Evolutionary conservation across 2,888 invertebrate genomes (phyloP), one percentile per base, ranked within the genome.

Genomic region (Unio pictorum): DNA sequence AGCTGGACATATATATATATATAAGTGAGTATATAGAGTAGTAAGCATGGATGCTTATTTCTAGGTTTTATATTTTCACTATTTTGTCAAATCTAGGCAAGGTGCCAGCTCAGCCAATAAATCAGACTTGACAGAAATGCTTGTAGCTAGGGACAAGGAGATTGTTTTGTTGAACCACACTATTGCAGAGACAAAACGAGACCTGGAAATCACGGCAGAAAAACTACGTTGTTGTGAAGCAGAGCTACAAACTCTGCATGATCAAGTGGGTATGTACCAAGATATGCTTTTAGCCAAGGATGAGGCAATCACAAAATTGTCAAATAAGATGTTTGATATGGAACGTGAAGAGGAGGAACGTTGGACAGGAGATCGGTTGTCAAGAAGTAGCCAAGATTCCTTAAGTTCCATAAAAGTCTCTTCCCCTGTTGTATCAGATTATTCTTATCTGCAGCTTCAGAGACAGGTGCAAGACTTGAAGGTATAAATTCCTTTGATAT

Each of bases 201-300:
- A 86, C 64, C 81, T 80, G 66, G 73, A 72, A 26, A 28, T 69
- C 45, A 67, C 77, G 8, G 73, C 68, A 26, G 81, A 83, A 64
- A 76, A 81, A 66, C 45, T 78, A 20, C 81, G 79, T 85, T 86
- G 68, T 64, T 63, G 60, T 26, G 87, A 88, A 64, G 71, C 78
- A n/a, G 88, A 89, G 34, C 78, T 87, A 17, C 72, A 79, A 34
- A 78, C 84, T 15, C 68, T 84, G 23, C 68, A 78, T 45, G 87
- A 89, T 11, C 85, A 89, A 64, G 74, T 86, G 26, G 74, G 74
- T 28, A 86, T 89, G 83, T 88, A 85, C 73, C 79, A 87, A 68
- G 89, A 90, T 65, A 88, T 88, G 80, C 75, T 90, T 28, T 80
- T 83, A 70, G 88, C 88, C 30, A 91, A 91, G 78, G 90, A 91